phyloP scores from a whole-genome alignment of 1,140 invertebrate species.

The Neodiprion virginianus region DNA sequence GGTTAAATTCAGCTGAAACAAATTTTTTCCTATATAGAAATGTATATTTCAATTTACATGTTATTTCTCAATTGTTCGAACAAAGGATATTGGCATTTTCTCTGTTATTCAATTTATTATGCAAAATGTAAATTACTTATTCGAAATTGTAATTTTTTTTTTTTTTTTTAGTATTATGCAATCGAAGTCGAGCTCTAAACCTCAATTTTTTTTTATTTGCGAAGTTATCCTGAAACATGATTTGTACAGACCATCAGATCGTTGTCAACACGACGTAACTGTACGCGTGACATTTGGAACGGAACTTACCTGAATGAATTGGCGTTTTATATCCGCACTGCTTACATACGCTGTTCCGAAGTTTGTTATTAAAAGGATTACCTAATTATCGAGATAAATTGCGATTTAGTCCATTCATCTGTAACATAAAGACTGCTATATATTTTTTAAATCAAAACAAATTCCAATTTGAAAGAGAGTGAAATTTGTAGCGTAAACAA shows the following conservation, averaged over 20 bases:
- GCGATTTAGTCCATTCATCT: no score
- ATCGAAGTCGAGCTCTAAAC: background rate
- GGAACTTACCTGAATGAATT: background rate
- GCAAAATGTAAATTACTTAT: no score
- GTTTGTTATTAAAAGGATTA: no score
- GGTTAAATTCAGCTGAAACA: slow-evolving; percentile 39
- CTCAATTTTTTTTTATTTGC: background rate
- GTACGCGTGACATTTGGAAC: background rate
- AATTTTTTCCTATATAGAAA: slow-evolving; percentile 18
- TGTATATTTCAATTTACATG: background rate
- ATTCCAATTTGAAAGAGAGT: no score
- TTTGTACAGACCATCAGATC: background rate
- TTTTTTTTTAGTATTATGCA: background rate
- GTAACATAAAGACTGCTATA: no score
- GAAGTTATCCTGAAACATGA: background rate
- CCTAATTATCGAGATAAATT: no score
- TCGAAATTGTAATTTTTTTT: background rate
- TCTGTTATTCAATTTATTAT: no score
- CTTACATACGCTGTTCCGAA: background rate
- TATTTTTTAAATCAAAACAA: no score
- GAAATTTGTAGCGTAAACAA: no score
- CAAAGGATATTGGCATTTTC: no score
- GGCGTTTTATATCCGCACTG: background rate
- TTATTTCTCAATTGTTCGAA: no score
- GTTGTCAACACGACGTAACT: background rate